phyloP scores from a whole-genome alignment of 1,140 invertebrate genomes.

The Bombus terrestris region DNA sequence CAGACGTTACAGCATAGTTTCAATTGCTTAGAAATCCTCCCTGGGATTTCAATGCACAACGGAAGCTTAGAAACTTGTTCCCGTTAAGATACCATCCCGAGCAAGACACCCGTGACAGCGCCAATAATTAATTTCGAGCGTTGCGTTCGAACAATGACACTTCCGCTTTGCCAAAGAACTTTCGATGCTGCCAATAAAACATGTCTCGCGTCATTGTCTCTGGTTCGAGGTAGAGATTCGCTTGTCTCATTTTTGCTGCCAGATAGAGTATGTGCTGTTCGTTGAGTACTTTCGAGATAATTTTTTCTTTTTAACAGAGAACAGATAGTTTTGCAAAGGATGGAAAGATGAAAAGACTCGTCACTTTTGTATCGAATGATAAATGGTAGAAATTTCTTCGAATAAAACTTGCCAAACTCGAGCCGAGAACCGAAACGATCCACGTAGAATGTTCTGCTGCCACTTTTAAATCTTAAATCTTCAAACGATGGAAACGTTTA shows the following conservation, averaged over 20 bases:
- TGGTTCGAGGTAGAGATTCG: no score
- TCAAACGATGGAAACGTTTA: no score
- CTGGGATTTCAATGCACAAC: constrained; percentile 30
- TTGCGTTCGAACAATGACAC: not conserved
- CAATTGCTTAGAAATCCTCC: constrained; percentile 47
- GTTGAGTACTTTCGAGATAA: no score
- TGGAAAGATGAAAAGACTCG: no score
- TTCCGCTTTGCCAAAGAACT: not conserved
- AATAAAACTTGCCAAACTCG: not conserved
- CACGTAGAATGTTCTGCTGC: not conserved
- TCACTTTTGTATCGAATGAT: no score
- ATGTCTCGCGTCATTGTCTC: not conserved
- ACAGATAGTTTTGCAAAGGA: no score
- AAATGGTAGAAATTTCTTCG: not conserved
- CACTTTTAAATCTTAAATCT: not conserved
- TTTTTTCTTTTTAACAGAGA: no score
- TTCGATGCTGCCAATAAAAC: not conserved
- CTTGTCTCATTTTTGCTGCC: no score
- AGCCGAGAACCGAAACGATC: not conserved
- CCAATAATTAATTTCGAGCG: constrained; percentile 40
- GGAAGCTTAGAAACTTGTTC: constrained; percentile 37
- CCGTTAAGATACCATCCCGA: not conserved
- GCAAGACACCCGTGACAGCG: not conserved
- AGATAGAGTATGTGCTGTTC: no score
- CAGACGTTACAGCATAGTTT: constrained; percentile 31